phyloP scores from a whole-genome alignment of 2,797 vertebrate species.

The Sebastes dallii region DNA sequence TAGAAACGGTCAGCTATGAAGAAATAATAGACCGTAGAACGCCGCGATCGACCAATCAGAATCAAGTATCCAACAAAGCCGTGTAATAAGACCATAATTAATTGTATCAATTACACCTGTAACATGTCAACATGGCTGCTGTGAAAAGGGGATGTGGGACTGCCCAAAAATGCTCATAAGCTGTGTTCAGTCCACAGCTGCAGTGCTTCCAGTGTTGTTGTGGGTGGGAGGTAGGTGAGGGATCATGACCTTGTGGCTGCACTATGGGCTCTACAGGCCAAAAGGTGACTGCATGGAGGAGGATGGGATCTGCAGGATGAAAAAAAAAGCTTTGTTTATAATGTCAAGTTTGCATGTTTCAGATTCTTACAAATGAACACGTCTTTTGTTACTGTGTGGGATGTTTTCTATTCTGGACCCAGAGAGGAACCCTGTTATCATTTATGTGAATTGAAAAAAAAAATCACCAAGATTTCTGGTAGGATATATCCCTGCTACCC shows the following conservation, averaged over 20 bases:
- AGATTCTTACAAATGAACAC: neutral
- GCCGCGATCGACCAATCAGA: no score
- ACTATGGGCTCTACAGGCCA: neutral
- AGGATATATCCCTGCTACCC: neutral
- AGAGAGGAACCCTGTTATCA: neutral
- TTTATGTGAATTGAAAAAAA: neutral
- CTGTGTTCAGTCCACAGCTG: neutral
- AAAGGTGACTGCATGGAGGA: neutral
- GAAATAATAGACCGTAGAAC: no score
- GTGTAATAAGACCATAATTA: no score
- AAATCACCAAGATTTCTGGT: neutral
- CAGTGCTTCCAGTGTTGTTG: neutral
- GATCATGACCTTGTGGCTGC: neutral
- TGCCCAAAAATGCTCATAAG: neutral
- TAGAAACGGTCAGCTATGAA: no score
- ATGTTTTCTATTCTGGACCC: no score
- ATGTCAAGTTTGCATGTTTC: neutral
- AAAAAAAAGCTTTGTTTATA: no score
- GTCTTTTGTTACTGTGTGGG: neutral
- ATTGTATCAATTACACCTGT: no score
- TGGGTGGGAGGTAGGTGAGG: neutral
- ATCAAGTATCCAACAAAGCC: no score
- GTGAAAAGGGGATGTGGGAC: neutral
- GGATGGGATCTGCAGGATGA: neutral
- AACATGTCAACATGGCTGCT: no score